These are phyloP conservation scores for Lepas anatifera DNA, from an alignment of 2,888 invertebrate species.

Conservation along the genomic window DNA sequence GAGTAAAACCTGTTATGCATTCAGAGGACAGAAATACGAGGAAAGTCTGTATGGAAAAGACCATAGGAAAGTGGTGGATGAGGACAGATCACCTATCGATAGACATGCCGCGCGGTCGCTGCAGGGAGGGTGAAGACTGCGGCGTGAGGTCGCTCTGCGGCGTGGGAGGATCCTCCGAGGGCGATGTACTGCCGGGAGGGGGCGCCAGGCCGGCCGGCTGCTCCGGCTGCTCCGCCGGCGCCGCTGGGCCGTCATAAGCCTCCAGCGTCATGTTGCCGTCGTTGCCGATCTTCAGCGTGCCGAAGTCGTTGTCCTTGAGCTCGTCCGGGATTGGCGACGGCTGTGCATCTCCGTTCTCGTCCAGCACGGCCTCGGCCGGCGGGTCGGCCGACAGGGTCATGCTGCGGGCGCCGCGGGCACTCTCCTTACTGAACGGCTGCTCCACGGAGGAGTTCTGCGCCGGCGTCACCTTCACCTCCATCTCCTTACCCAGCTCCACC, in stretches of 20 bases:
- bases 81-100: slow-evolving; percentile 4
- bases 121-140: background rate
- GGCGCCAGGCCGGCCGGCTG: too few relatives aligned
- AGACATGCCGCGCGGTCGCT: background rate
- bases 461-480: background rate
- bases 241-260: background rate
- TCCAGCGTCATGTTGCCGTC: slow-evolving; percentile 6
- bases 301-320: background rate
- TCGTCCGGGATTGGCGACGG: background rate
- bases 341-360: background rate
- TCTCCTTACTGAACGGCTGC: background rate
- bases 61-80: too few relatives aligned
- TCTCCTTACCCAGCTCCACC: background rate
- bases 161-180: background rate
- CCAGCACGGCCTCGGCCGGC: background rate
- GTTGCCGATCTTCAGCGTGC: slow-evolving; percentile 3
- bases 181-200: background rate
- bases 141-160: background rate
- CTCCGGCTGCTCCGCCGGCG: too few relatives aligned
- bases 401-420: background rate
- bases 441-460: background rate
- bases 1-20: too few relatives aligned
- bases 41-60: too few relatives aligned
- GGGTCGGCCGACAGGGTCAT: background rate
- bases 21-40: too few relatives aligned